Conservation (phyloP, 2,888 invertebrate genomes). For the Selenia dentaria region DNA sequence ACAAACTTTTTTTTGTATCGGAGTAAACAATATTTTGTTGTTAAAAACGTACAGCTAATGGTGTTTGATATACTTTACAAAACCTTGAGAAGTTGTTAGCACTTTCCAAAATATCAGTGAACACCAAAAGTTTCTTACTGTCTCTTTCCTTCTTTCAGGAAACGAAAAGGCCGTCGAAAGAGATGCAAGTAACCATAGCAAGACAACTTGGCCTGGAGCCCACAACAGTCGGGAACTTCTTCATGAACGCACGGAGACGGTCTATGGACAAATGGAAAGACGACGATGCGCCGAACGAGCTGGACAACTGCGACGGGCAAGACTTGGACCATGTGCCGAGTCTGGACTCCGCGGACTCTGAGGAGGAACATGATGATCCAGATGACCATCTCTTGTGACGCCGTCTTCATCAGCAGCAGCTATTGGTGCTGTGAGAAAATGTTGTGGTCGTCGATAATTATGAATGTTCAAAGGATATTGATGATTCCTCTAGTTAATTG, state of each 20-base stretch:
- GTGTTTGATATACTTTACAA: too few species aligned
- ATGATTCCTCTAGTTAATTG: conserved; percentile 1
- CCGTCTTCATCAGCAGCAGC: conserved; percentile 68
- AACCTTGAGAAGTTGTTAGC: too few species aligned
- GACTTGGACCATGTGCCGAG: conserved; percentile 76
- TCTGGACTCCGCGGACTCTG: conserved; percentile 74
- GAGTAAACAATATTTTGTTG: too few species aligned
- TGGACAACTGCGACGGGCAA: conserved; percentile 81
- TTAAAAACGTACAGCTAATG: too few species aligned
- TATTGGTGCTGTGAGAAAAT: conserved; percentile 75
- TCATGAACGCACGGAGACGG: conserved; percentile 99
- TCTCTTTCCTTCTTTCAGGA: conserved; percentile 87
- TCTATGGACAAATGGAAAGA: conserved; percentile 99
- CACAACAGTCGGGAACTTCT: conserved; percentile 99
- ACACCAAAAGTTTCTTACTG: too few species aligned
- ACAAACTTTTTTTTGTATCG: too few species aligned
- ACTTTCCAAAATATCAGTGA: too few species aligned
- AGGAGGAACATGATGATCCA: conserved; percentile 73
- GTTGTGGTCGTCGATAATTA: conserved; percentile 42
- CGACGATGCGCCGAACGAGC: conserved; percentile 89
- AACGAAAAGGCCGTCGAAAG: conserved; percentile 99
- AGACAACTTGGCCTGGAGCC: conserved; percentile 98
- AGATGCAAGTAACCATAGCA: conserved; percentile 99
- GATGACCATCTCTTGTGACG: conserved; percentile 84
- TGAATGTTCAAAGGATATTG: conserved; percentile 13